phyloP scores from a whole-genome alignment of 2,888 invertebrate species.

The Amiota communis region DNA sequence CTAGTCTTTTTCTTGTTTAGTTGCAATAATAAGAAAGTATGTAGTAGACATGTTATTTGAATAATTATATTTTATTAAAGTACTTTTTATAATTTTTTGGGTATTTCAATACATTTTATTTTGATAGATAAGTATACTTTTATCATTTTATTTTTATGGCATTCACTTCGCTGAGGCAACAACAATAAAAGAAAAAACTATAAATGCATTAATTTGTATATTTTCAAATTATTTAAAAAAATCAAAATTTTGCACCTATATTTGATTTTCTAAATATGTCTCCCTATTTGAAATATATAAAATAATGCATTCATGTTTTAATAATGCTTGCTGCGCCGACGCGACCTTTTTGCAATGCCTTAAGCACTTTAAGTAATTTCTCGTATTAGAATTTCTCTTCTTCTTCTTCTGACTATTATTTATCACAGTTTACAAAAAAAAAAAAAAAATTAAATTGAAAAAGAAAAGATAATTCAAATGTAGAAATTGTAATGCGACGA shows the following conservation, averaged over 20 bases:
- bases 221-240: slow-evolving; percentile 8
- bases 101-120: slow-evolving; percentile 9
- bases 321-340: not conserved
- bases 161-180: not conserved
- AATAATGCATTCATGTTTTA: not conserved
- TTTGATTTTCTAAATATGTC: slow-evolving; percentile 20
- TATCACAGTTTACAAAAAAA: slow-evolving; percentile 24
- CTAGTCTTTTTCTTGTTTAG: too few species aligned
- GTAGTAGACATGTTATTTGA: not conserved
- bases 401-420: slow-evolving; percentile 5
- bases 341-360: too few species aligned
- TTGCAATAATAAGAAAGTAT: too few species aligned
- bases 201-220: slow-evolving; percentile 11
- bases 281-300: slow-evolving; percentile 19
- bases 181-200: not conserved
- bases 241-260: slow-evolving; percentile 18
- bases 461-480: not conserved
- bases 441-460: not conserved
- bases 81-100: slow-evolving; percentile 9
- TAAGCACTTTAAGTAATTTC: not conserved
- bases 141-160: not conserved
- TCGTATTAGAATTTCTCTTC: not conserved
- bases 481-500: not conserved
- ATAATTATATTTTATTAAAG: slow-evolving; percentile 15
- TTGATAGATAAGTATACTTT: not conserved